Evolutionary conservation across 2,888 invertebrate genomes (phyloP), one percentile per base, ranked within the genome.

Genomic region (Hydraecia micacea): DNA sequence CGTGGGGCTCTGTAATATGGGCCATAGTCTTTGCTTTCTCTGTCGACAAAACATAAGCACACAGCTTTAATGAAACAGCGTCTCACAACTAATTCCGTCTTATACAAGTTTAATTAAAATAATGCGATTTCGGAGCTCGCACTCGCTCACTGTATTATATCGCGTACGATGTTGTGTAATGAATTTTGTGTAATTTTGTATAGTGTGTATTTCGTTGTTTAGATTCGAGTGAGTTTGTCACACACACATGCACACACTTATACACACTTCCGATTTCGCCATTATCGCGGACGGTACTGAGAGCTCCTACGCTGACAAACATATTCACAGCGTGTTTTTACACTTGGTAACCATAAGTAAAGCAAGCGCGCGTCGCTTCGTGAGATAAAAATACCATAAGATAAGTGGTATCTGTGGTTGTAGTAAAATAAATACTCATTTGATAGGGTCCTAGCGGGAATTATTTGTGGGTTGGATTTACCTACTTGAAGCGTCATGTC

Each of bases 31-130:
- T 67, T 70, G 79, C 63, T 75, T 79, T 63, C 69, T 65, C 65
- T 36, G 55, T 39, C 68, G 42, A 55, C 77, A 76, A 80, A 80
- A 85, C 84, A 82, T 80, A 77, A 83, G 79, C 65, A 80, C 69
- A 81, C 42, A 63, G 73, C 76, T 77, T 83, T 83, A 87, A 83
- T 85, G 73, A 85, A 79, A 80, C 68, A 81, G 52, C 70, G 75
- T 71, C 77, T 70, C 74, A 63, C 70, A 71, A 85, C 78, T 68
- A 81, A 82, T 83, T 76, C 80, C 85, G 81, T 87, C 85, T 88
- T 82, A 84, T 74, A 88, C 83, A 90, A 89, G 86, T 90, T 91
- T 89, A 91, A 91, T 91, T 91, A 90, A 91, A 90, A 88, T 91
- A 87, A 89, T 89, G 87, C 86, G 86, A 90, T 90, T 87, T 84